Evolutionary conservation across 2,888 invertebrate genomes (phyloP).

Genomic region (Dasysyrphus albostriatus): DNA sequence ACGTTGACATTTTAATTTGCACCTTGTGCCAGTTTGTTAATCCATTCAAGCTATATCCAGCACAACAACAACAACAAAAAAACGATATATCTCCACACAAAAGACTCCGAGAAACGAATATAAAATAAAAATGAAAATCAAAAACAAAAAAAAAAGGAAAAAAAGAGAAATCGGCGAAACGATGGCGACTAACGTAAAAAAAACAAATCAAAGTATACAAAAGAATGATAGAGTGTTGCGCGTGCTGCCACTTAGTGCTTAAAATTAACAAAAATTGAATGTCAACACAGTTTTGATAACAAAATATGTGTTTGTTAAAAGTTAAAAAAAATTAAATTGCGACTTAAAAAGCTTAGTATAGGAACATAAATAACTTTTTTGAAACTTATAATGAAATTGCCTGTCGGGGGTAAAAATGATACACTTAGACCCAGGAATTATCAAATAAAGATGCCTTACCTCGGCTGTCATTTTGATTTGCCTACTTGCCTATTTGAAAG

Average conservation of each 20-base stretch:
- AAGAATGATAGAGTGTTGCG: not conserved
- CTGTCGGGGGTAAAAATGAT: too few relatives aligned
- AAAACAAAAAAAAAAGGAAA: not conserved
- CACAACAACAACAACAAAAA: conserved; percentile 8
- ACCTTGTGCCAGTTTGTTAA: conserved; percentile 75
- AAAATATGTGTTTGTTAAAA: too few relatives aligned
- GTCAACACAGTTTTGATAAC: too few relatives aligned
- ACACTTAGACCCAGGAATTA: too few relatives aligned
- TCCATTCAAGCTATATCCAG: conserved; percentile 56
- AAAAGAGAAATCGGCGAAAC: conserved; percentile 47
- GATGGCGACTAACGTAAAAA: conserved; percentile 34
- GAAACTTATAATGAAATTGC: too few relatives aligned
- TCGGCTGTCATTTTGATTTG: too few relatives aligned
- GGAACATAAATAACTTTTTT: too few relatives aligned
- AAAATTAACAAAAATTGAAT: too few relatives aligned
- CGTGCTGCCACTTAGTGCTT: conserved; percentile 4
- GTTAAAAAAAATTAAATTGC: too few relatives aligned
- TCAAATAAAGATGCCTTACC: too few relatives aligned
- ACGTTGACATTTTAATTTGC: conserved; percentile 76
- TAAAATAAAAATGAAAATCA: conserved; percentile 35
- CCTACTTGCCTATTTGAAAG: too few relatives aligned
- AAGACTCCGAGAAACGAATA: conserved; percentile 24
- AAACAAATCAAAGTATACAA: conserved; percentile 39
- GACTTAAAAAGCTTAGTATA: too few relatives aligned
- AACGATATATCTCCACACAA: not conserved